These are phyloP conservation scores for Cryptocheilus praepositus DNA, from an alignment of 2,888 invertebrate genomes.

Conservation along the genomic window DNA sequence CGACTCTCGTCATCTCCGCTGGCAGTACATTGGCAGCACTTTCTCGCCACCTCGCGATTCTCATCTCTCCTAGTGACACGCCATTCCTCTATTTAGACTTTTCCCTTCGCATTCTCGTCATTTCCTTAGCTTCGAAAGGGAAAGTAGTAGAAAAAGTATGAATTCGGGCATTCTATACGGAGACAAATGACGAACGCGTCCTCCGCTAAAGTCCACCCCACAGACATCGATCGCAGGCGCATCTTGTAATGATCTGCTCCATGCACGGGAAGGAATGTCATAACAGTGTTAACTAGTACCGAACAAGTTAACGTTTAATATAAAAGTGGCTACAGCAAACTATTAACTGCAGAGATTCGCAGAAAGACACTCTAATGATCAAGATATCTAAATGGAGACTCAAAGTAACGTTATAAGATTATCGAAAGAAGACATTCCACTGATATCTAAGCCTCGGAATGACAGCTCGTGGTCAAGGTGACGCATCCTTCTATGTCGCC, in stretches of 20 bases:
- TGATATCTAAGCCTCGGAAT: slow-evolving; percentile 80
- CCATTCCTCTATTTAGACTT: too few relatives aligned
- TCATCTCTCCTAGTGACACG: too few relatives aligned
- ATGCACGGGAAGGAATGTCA: slow-evolving; percentile 1
- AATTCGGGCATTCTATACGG: too few relatives aligned
- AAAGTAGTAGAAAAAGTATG: too few relatives aligned
- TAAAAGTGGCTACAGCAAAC: neutral
- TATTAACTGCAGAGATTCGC: slow-evolving; percentile 1
- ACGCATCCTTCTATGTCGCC: slow-evolving; percentile 62
- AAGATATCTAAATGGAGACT: slow-evolving; percentile 67
- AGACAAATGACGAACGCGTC: too few relatives aligned
- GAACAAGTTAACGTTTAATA: slow-evolving; percentile 4
- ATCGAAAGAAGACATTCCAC: slow-evolving; percentile 83
- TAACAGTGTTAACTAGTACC: neutral
- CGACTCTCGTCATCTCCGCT: too few relatives aligned
- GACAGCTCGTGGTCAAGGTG: slow-evolving; percentile 80
- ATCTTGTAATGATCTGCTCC: neutral
- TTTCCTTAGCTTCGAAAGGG: too few relatives aligned
- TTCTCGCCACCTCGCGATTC: too few relatives aligned
- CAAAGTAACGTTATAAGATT: slow-evolving; percentile 77
- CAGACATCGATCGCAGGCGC: too few relatives aligned
- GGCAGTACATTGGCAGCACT: too few relatives aligned
- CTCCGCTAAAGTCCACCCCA: too few relatives aligned
- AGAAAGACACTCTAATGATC: slow-evolving; percentile 28
- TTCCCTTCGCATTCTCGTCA: too few relatives aligned